Percentiles rank a stretch among this genome's conserved stretches.
These are phyloP conservation scores for Bradysia coprophila DNA, from an alignment of 1,140 invertebrate species.

Conservation along the genomic window DNA sequence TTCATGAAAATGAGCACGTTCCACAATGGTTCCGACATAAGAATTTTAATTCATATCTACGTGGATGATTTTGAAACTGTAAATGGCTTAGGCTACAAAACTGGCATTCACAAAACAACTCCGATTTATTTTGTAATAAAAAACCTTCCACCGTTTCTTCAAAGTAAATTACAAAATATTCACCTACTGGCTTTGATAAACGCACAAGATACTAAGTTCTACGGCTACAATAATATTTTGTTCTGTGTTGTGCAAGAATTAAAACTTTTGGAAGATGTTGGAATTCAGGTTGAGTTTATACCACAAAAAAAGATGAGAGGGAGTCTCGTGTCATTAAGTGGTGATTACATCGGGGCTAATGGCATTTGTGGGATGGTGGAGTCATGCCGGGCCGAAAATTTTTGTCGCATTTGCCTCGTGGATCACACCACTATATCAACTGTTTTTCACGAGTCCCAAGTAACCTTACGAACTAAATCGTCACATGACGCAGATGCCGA, in stretches of 20 bases:
- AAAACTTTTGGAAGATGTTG: neutral
- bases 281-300: neutral
- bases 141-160: neutral
- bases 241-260: neutral
- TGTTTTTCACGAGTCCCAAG: neutral
- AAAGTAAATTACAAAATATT: neutral
- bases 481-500: neutral
- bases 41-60: neutral
- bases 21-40: neutral
- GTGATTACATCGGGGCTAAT: neutral
- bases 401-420: neutral
- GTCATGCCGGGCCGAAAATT: neutral
- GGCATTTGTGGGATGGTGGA: neutral
- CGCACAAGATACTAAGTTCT: neutral
- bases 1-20: neutral
- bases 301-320: neutral
- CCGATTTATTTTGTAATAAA: neutral
- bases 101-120: neutral
- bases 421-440: neutral
- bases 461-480: neutral
- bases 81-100: neutral
- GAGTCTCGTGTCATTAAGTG: neutral
- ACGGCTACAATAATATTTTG: neutral
- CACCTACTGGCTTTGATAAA: neutral
- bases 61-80: neutral